A percentile compares a stretch with the other conserved stretches of the same genome.
These are phyloP conservation scores for Orthosia gothica DNA, from an alignment of 2,888 invertebrate genomes.

Conservation along the genomic window DNA sequence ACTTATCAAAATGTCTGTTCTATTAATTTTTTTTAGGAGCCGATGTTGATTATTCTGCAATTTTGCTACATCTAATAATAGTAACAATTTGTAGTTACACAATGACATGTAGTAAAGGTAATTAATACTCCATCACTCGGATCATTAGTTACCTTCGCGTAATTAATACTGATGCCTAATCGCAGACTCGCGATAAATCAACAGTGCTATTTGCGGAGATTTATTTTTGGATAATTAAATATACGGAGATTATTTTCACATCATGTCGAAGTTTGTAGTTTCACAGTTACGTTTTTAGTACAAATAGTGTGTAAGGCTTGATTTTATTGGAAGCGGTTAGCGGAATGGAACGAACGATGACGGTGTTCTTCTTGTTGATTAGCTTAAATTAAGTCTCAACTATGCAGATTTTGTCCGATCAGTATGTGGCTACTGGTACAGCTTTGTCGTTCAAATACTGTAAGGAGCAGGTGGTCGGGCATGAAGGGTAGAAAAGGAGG, in stretches of 20 bases:
- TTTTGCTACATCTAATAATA: constrained; percentile 6
- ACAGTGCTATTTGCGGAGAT: constrained; percentile 48
- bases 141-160: constrained; percentile 28
- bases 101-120: constrained; percentile 18
- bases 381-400: no score
- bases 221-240: constrained; percentile 38
- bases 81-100: constrained; percentile 15
- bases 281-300: constrained; percentile 40
- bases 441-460: no score
- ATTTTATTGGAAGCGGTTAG: background rate
- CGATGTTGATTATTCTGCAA: no score
- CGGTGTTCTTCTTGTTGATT: no score
- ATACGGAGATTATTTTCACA: constrained; percentile 19
- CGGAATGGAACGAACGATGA: no score
- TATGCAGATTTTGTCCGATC: no score
- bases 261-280: constrained; percentile 13
- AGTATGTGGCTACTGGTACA: no score
- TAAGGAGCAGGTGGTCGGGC: no score
- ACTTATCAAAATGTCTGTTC: no score
- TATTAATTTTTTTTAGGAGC: no score
- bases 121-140: constrained; percentile 12
- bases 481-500: no score
- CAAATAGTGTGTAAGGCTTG: constrained; percentile 23
- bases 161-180: constrained; percentile 43
- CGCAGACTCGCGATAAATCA: constrained; percentile 47